Percentiles rank a stretch among this genome's conserved stretches.
Conservation (phyloP, 2,113 vertebrate genomes). For the Forbesichthys agassizii region DNA sequence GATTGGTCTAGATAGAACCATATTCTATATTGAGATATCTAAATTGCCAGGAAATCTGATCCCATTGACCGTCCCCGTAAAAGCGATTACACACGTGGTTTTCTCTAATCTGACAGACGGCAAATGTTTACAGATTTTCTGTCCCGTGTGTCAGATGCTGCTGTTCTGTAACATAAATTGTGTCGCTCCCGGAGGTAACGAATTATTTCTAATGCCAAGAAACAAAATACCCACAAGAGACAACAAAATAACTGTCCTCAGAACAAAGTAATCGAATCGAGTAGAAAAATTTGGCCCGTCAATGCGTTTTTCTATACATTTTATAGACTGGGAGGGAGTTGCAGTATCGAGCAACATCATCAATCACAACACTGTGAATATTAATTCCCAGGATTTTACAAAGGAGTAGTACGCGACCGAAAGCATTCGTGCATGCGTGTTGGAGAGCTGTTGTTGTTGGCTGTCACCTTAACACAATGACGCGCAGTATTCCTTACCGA, state of each 20-base stretch:
- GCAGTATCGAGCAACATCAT: not conserved
- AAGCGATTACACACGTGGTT: constrained; percentile 66
- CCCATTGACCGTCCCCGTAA: constrained; percentile 51
- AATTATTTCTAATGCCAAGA: not conserved
- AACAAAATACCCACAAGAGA: not conserved
- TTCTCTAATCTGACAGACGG: constrained; percentile 57
- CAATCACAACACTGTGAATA: constrained; percentile 27
- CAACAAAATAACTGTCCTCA: not conserved
- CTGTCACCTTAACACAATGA: constrained; percentile 41
- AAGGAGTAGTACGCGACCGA: constrained; percentile 1
- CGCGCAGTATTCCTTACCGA: constrained; percentile 29
- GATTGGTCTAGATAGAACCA: not conserved
- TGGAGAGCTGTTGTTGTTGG: constrained; percentile 5
- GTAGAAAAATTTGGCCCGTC: not conserved
- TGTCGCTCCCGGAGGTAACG: constrained; percentile 14
- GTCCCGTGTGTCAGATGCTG: constrained; percentile 44
- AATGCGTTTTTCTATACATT: not conserved
- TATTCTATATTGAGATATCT: not conserved
- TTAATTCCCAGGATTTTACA: constrained; percentile 15
- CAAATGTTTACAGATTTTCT: constrained; percentile 60
- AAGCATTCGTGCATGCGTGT: constrained; percentile 12
- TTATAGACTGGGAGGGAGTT: constrained; percentile 8
- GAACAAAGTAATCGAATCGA: not conserved
- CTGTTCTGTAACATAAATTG: constrained; percentile 23
- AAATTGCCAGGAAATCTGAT: constrained; percentile 9